These are phyloP conservation scores for Glomeris maerens DNA, from an alignment of 1,140 invertebrate species.

Conservation along the genomic window DNA sequence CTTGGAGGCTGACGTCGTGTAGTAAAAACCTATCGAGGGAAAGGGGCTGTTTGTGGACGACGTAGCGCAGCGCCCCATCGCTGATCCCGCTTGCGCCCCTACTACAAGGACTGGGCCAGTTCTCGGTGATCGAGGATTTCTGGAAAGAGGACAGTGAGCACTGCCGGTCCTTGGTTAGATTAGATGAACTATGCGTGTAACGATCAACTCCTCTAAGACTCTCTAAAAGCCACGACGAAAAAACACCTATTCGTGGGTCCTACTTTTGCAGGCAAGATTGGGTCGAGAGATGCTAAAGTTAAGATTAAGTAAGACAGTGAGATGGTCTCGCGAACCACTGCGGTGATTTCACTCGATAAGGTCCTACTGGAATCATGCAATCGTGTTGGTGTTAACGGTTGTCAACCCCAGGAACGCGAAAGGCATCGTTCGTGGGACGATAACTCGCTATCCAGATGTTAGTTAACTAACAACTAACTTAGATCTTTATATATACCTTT, in stretches of 20 bases:
- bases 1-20: constrained; percentile 44
- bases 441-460: background rate
- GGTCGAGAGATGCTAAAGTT: too few relatives aligned
- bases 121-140: constrained; percentile 40
- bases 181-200: too few relatives aligned
- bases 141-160: too few relatives aligned
- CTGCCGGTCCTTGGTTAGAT: too few relatives aligned
- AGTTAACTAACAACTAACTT: background rate
- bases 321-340: background rate
- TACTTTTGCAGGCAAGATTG: too few relatives aligned
- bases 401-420: background rate
- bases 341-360: background rate
- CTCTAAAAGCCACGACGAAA: too few relatives aligned
- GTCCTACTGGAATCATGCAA: background rate
- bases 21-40: constrained; percentile 50
- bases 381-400: background rate
- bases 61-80: constrained; percentile 37
- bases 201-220: too few relatives aligned
- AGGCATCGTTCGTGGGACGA: background rate
- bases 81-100: constrained; percentile 24
- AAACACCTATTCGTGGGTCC: too few relatives aligned
- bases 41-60: constrained; percentile 50
- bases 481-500: constrained; percentile 33
- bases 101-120: constrained; percentile 34
- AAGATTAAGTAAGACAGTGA: background rate